Percentiles rank a stretch among this genome's conserved stretches.
These are phyloP conservation scores for Lampris megalopsis DNA, from an alignment of 2,113 vertebrate species.

Conservation along the genomic window DNA sequence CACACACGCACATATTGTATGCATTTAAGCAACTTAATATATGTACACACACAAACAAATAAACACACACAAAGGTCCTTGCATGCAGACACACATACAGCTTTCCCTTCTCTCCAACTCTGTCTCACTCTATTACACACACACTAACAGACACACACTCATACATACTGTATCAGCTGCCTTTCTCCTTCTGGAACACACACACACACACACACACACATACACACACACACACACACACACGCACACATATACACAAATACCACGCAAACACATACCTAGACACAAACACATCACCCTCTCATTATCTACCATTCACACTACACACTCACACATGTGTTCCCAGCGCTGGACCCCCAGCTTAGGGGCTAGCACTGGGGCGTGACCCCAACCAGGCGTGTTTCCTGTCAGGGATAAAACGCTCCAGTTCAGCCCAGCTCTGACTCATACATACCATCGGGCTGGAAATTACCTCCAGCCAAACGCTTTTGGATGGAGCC, in stretches of 20 bases:
- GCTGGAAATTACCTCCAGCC: too few species aligned
- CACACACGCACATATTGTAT: not conserved
- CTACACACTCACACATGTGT: conserved; percentile 11
- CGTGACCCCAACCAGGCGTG: conserved; percentile 49
- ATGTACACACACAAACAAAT: not conserved
- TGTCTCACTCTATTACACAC: not conserved
- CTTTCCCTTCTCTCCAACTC: not conserved
- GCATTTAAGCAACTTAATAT: not conserved
- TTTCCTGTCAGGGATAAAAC: conserved; percentile 66
- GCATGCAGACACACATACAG: conserved; percentile 48
- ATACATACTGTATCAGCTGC: conserved; percentile 9
- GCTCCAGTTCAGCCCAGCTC: conserved; percentile 45
- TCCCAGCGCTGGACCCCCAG: conserved; percentile 14
- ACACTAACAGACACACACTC: not conserved
- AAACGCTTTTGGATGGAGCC: too few species aligned
- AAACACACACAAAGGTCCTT: conserved; percentile 13
- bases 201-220: conserved; percentile 14
- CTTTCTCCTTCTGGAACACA: conserved; percentile 29
- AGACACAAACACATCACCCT: conserved; percentile 9
- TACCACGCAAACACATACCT: conserved; percentile 7
- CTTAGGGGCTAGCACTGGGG: conserved; percentile 33
- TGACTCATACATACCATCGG: conserved; percentile 16
- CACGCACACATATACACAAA: conserved; percentile 16
- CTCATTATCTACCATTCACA: too few species aligned
- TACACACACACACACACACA: conserved; percentile 17